A percentile compares a stretch with the other conserved stretches of the same genome.
Conservation (phyloP, 2,113 vertebrate species). For the Uria lomvia region DNA sequence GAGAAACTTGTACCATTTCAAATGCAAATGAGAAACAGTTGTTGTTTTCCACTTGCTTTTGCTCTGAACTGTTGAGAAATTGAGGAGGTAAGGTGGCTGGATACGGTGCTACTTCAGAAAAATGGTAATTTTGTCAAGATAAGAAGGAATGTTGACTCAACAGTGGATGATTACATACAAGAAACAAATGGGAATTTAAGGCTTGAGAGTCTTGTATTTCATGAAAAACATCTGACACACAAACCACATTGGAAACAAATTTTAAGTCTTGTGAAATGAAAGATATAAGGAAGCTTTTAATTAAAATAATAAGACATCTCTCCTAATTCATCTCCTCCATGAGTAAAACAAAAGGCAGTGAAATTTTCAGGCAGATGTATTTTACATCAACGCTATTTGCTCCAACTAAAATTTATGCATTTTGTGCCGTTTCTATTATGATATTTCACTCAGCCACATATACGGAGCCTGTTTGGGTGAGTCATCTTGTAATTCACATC, state of each 20-base stretch:
- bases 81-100: neutral
- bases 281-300: neutral
- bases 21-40: neutral
- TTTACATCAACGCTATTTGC: neutral
- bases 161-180: neutral
- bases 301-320: neutral
- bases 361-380: neutral
- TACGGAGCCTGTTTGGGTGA: neutral
- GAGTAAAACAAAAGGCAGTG: neutral
- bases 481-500: neutral
- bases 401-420: neutral
- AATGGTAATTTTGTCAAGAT: neutral
- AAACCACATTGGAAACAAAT: neutral
- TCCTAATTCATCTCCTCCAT: neutral
- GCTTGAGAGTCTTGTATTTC: neutral
- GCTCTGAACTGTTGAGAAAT: neutral
- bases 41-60: neutral
- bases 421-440: neutral
- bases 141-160: neutral
- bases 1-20: neutral
- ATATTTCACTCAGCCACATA: neutral
- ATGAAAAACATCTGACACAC: neutral
- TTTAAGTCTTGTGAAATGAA: neutral
- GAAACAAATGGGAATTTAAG: neutral
- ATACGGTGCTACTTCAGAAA: neutral